Evolutionary conservation across 2,888 invertebrate genomes (phyloP), one percentile per base, ranked within the genome.

Genomic region (Polydrusus cervinus): DNA sequence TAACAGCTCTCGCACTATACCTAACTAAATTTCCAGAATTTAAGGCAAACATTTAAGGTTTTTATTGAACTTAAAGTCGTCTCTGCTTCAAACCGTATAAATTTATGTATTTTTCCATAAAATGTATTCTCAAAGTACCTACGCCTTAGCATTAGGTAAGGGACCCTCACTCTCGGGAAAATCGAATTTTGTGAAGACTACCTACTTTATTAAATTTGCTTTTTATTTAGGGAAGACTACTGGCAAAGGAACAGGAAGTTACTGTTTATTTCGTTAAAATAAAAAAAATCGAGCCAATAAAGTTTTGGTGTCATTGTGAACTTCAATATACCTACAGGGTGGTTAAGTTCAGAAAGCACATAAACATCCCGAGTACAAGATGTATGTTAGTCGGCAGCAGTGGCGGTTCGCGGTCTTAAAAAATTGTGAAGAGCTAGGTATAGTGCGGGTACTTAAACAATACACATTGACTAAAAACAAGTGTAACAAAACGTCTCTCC

Each of bases 121-220:
- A 51, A 51, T 51, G 16, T 20, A 18, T 51, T 10, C 51, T 11
- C 13, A 25, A 53, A 53, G 53, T 53, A n/a, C n/a, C n/a, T n/a
- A 53, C 25, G 25, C 53, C 53, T 1, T 30, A 30, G 25, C 25
- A 53, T 53, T 25, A 30, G 30, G 53, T 25, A 53, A 53, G 20
- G 18, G n/a, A 53, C 25, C 25, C 25, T 30, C 53, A 30, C 25
- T 20, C 30, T 30, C 6, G n/a, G 25, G 51, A 30, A 53, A 20
- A 53, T 53, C 53, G 30, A 25, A 53, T 53, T 30, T 53, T 30
- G 13, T 53, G 3, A 53, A 53, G 53, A 53, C 53, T 53, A 30
- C 53, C 53, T 53, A 30, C 53, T 53, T 53, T 53, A 53, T 53
- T 53, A 53, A 30, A 53, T 53, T 53, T 53, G 53, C 30, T 25